Conservation (phyloP, 2,888 invertebrate species). For the Amorpha juglandis region DNA sequence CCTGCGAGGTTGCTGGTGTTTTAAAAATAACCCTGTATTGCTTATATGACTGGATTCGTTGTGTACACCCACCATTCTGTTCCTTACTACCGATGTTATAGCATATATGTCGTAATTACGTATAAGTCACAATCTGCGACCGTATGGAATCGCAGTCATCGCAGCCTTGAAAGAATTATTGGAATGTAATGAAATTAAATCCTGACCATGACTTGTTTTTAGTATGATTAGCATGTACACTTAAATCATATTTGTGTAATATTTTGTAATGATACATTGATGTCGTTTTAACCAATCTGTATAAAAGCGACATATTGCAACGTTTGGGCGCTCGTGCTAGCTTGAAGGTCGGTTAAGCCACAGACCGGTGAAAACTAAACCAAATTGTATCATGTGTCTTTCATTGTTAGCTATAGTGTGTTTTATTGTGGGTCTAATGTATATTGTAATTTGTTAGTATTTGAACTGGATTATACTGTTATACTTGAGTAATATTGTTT, state of each 20-base stretch:
- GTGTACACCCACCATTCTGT: no score
- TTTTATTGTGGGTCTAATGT: not conserved
- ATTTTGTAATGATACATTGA: not conserved
- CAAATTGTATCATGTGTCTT: not conserved
- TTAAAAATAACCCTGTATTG: no score
- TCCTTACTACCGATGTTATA: no score
- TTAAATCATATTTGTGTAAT: not conserved
- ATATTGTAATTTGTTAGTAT: not conserved
- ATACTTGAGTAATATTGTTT: slow-evolving; percentile 1
- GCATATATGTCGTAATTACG: no score
- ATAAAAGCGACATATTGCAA: not conserved
- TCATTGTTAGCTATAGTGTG: not conserved
- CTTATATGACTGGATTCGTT: no score
- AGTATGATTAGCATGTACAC: not conserved
- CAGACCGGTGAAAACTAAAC: not conserved
- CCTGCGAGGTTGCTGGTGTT: no score
- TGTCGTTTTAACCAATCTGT: no score
- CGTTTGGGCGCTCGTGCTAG: not conserved
- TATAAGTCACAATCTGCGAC: no score
- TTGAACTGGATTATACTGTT: not conserved
- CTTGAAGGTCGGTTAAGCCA: not conserved
- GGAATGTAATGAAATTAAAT: not conserved
- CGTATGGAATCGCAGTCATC: no score
- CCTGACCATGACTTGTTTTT: slow-evolving; percentile 14
- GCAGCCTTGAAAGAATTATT: no score